Evolutionary conservation across 2,888 invertebrate species (phyloP).

Genomic region (Ormyrus thymus): DNA sequence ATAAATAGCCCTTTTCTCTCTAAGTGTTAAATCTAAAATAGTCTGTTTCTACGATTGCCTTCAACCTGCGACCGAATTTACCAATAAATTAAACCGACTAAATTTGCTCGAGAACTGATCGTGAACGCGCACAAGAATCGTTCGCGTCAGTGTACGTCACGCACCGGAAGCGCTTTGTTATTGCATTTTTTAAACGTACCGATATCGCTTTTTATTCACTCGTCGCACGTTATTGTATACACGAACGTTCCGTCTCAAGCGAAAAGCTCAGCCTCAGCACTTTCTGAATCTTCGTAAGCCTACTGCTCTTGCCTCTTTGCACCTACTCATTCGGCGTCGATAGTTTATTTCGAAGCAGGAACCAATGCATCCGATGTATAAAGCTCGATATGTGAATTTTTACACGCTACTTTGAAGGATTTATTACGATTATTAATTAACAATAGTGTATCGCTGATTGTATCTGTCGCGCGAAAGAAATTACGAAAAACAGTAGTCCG

Average conservation of each 20-base stretch:
- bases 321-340: not conserved
- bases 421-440: too few relatives aligned
- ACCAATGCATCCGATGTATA: not conserved
- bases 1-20: constrained; percentile 43
- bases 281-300: constrained; percentile 30
- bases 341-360: not conserved
- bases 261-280: constrained; percentile 29
- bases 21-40: constrained; percentile 38
- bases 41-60: constrained; percentile 38
- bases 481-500: constrained; percentile 2
- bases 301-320: not conserved
- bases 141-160: constrained; percentile 13
- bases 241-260: constrained; percentile 24
- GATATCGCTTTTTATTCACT: constrained; percentile 30
- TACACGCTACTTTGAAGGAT: constrained; percentile 2
- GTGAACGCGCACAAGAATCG: constrained; percentile 41
- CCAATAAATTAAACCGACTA: not conserved
- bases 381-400: constrained; percentile 42
- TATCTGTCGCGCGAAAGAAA: constrained; percentile 13
- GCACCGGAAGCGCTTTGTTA: constrained; percentile 9
- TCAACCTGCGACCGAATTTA: constrained; percentile 6
- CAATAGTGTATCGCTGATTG: constrained; percentile 3
- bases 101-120: constrained; percentile 37
- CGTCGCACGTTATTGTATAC: not conserved
- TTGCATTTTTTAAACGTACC: constrained; percentile 19